Percentiles rank a stretch among this genome's conserved stretches.
These are phyloP conservation scores for Drosophila mulleri DNA, from an alignment of 2,888 invertebrate species.

Conservation along the genomic window DNA sequence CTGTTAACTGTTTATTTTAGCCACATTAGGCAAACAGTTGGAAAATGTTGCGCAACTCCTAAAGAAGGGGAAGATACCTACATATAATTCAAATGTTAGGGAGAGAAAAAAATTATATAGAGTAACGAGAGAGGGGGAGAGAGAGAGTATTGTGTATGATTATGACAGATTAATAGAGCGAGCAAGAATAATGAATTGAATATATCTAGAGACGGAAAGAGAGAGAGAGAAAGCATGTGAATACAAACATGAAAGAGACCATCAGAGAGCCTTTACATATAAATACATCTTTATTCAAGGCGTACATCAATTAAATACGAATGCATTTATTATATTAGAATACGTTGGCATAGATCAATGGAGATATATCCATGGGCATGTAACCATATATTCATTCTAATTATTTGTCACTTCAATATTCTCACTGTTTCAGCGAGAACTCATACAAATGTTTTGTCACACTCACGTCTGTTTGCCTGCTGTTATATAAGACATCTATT, in stretches of 20 bases:
- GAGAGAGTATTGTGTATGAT: too few relatives aligned
- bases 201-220: too few relatives aligned
- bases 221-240: too few relatives aligned
- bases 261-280: too few relatives aligned
- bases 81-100: neutral
- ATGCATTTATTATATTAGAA: neutral
- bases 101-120: too few relatives aligned
- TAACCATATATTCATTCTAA: neutral
- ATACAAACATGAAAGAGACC: too few relatives aligned
- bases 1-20: neutral
- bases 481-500: constrained; percentile 16
- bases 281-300: neutral
- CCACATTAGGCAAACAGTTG: neutral
- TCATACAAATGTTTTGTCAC: neutral
- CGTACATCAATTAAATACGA: too few relatives aligned
- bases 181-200: neutral
- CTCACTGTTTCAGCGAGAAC: neutral
- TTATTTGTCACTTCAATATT: neutral
- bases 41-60: neutral
- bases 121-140: neutral
- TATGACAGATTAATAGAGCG: neutral
- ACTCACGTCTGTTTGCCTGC: neutral
- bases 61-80: too few relatives aligned
- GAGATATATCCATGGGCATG: neutral
- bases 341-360: neutral